These are phyloP conservation scores for Pangasius djambal DNA, from an alignment of 2,797 vertebrate genomes.

Conservation along the genomic window DNA sequence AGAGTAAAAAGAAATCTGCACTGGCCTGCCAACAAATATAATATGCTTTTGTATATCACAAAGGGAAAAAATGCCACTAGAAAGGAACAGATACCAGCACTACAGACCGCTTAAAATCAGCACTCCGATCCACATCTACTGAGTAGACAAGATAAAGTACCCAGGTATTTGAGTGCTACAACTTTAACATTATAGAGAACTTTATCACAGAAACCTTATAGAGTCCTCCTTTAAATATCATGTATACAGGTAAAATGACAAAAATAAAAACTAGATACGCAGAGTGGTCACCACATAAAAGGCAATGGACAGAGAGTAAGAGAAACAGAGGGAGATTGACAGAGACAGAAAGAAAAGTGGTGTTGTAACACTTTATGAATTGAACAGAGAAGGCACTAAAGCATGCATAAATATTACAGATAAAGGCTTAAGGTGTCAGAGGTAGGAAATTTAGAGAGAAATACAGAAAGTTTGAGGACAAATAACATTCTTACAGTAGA, in stretches of 20 bases:
- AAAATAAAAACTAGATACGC: slow-evolving; percentile 48
- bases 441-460: slow-evolving; percentile 48
- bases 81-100: slow-evolving; percentile 65
- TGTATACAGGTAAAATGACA: slow-evolving; percentile 67
- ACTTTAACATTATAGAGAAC: slow-evolving; percentile 64
- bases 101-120: slow-evolving; percentile 59
- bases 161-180: slow-evolving; percentile 79
- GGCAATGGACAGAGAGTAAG: slow-evolving; percentile 41
- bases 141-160: slow-evolving; percentile 84
- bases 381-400: slow-evolving; percentile 48
- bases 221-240: slow-evolving; percentile 71
- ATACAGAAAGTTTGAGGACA: slow-evolving; percentile 42
- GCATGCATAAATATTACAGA: slow-evolving; percentile 44
- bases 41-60: slow-evolving; percentile 66
- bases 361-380: slow-evolving; percentile 50
- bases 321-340: background rate
- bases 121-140: slow-evolving; percentile 70
- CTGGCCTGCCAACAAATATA: slow-evolving; percentile 71
- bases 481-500: slow-evolving; percentile 64
- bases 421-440: slow-evolving; percentile 44
- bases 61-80: slow-evolving; percentile 64
- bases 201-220: slow-evolving; percentile 55
- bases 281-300: slow-evolving; percentile 70
- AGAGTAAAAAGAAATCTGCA: slow-evolving; percentile 72
- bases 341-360: slow-evolving; percentile 50